These are phyloP conservation scores for Coregonus ussuriensis DNA, from an alignment of 2,797 vertebrate species.

Conservation along the genomic window DNA sequence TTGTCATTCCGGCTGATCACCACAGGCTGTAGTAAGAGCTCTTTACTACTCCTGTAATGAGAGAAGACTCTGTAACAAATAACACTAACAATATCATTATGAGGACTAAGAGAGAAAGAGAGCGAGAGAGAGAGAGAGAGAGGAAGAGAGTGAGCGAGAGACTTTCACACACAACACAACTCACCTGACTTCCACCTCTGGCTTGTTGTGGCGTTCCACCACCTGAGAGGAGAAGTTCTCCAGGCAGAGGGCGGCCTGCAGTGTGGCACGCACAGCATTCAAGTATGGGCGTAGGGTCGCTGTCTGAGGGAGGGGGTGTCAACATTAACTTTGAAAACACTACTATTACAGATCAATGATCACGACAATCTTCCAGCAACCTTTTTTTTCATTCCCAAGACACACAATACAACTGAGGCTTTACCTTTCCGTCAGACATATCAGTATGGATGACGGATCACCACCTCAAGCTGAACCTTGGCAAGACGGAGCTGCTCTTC, in stretches of 20 bases:
- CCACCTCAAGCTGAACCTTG: no score
- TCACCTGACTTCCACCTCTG: conserved; percentile 97
- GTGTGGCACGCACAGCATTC: conserved; percentile 92
- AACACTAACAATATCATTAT: not conserved
- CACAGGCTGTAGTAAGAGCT: conserved; percentile 93
- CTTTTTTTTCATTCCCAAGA: not conserved
- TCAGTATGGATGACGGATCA: no score
- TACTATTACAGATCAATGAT: no score
- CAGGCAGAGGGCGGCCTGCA: conserved; percentile 95
- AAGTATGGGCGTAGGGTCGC: conserved; percentile 97
- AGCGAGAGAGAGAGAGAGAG: no score
- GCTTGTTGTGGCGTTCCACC: conserved; percentile 97
- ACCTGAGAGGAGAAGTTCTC: conserved; percentile 99
- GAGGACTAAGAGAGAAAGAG: not conserved
- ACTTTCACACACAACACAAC: conserved; percentile 27
- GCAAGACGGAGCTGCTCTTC: no score
- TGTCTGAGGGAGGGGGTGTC: conserved; percentile 71
- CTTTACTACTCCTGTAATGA: conserved; percentile 91
- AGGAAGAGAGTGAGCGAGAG: no score
- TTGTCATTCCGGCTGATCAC: conserved; percentile 97
- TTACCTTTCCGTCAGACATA: not conserved
- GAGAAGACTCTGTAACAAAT: not conserved
- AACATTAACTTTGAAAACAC: not conserved
- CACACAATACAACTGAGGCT: no score
- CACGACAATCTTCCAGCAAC: no score